Evolutionary conservation across 2,797 vertebrate species (phyloP), one percentile per base, ranked within the genome.

Genomic region (Bovichtus variegatus): DNA sequence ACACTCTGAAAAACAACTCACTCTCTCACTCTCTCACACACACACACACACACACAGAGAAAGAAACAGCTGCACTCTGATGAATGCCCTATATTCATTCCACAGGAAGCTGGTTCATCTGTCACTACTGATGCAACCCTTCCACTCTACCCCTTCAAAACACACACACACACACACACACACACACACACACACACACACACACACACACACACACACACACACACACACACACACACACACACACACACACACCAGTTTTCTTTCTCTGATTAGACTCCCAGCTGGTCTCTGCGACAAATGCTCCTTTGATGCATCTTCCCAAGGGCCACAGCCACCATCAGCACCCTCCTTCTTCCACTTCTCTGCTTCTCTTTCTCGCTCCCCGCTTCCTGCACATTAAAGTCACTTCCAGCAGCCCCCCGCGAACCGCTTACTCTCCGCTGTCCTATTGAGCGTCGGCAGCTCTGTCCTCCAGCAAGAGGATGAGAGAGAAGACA

Each of bases 271-370:
- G 89, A 93, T 94, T 92, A 87, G 89, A 86, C 91, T 87, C 91
- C 91, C 95, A 96, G 95, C 94, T 96, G 94, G 84, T 86, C 86
- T 84, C 75, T 85, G 82, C 88, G 80, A 95, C 93, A 95, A 95
- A 94, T 84, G 90, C 89, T 90, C 80, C 87, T 92, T 94, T 94
- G 92, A 94, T 92, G 91, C 86, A 69, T 91, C 89, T 91, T 94
- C 85, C 90, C 74, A 78, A 87, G 83, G 82, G 90, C 89, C 88
- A 86, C 71, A 86, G 74, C 85, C 69, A 82, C 87, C 89, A 88
- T 88, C 89, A 53, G 71, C 82, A 80, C 59, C 77, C 83, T 63
- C 81, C 70, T 54, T 70, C 47, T 57, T 78, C 49, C 74, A 79
- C 76, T 71, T 61, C 81, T 71, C 71, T 16, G 8, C 44, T 18